Base-by-base conservation (phyloP, 2,888 invertebrate species). In the Leuctra nigra region DNA sequence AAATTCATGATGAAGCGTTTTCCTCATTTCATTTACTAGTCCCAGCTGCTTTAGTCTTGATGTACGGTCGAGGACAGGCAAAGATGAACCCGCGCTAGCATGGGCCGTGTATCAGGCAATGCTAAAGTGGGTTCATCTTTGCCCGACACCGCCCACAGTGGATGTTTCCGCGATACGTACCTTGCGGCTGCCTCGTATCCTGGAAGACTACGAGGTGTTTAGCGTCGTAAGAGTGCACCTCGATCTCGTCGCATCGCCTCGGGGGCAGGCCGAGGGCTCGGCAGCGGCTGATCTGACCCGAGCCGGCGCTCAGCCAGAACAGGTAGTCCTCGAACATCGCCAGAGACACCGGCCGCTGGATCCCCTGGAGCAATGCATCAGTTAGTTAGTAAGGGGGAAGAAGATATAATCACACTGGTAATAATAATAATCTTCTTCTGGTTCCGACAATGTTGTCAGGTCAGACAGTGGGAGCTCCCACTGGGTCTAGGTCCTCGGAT, bases 261-360 rank as follows among this genome's bases (percentile, higher is more conserved):
- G 56, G 58, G 23, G 69, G 4, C 33, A 33, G 61, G 0, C 77
- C 82, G 61, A 75, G 81, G 33, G 83, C 70, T n/a, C 72, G 71
- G 65, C 83, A 87, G 56, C 79, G 82, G 16, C 74, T 74, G 25
- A 86, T 72, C 20, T 76, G 75, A 44, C 77, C 78, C 1, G 77
- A 70, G 48, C 77, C 76, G 1, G 75, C 73, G 3, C 75, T 77
- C 0, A 83, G 70, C 76, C 86, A 90, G 70, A 86, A 93, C 1
- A 92, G 72, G 61, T 83, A 75, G 68, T 88, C 86, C 68, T 90
- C 90, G 68, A 84, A 87, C 41, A 91, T 74, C 4, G 79, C 80
- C 20, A 92, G 69, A 0, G 82, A 82, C 41, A 80, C 77, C 0
- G 90, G 86, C 33, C 75, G 75, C 20, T 73, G 70, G 2, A 77